Percentiles rank a stretch among this genome's conserved stretches.
These are phyloP conservation scores for Sebastes hubbsi DNA, from an alignment of 2,797 vertebrate genomes.

Conservation along the genomic window DNA sequence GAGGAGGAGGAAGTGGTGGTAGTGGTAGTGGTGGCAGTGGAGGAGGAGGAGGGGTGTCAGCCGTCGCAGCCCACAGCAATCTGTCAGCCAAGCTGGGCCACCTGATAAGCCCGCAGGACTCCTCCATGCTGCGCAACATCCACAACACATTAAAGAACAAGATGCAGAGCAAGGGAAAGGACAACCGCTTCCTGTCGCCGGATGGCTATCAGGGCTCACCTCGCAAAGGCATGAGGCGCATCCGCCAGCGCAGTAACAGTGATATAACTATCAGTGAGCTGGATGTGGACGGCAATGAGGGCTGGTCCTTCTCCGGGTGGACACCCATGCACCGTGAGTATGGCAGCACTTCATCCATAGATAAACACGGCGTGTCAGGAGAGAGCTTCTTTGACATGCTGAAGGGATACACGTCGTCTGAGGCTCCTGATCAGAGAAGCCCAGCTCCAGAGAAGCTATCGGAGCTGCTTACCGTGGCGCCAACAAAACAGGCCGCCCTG, in stretches of 20 bases:
- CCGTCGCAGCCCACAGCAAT: conserved; percentile 91
- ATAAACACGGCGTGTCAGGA: conserved; percentile 96
- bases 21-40: conserved; percentile 38
- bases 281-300: conserved; percentile 93
- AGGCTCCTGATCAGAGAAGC: conserved; percentile 91
- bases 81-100: conserved; percentile 95
- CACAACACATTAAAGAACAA: conserved; percentile 97
- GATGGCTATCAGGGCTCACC: conserved; percentile 95
- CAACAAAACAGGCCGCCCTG: conserved; percentile 90
- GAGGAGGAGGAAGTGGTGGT: conserved; percentile 24
- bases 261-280: conserved; percentile 98
- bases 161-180: conserved; percentile 90
- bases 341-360: conserved; percentile 98
- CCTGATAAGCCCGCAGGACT: conserved; percentile 93
- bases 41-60: conserved; percentile 57
- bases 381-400: conserved; percentile 97
- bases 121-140: conserved; percentile 97
- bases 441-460: conserved; percentile 89
- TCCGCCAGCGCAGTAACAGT: conserved; percentile 97
- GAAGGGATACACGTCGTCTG: conserved; percentile 91
- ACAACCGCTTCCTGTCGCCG: conserved; percentile 95
- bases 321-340: conserved; percentile 97
- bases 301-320: conserved; percentile 96
- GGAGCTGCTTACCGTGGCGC: conserved; percentile 91
- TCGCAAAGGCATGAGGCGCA: conserved; percentile 94